These are phyloP conservation scores for Mechanitis messenoides DNA, from an alignment of 2,888 invertebrate genomes.

Conservation along the genomic window DNA sequence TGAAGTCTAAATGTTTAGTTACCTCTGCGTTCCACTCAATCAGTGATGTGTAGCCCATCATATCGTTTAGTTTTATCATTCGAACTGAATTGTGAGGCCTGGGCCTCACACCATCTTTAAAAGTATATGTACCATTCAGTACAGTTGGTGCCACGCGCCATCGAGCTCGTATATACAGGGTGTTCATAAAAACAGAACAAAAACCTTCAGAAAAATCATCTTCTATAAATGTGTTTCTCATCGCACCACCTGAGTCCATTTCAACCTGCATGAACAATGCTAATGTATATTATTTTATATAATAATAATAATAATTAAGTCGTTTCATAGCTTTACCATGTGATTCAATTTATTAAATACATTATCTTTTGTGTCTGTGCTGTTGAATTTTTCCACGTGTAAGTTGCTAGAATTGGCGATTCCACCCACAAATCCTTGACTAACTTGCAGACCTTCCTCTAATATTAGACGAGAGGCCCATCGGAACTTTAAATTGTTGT, in stretches of 20 bases:
- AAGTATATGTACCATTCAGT: slow-evolving; percentile 56
- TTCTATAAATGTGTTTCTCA: slow-evolving; percentile 62
- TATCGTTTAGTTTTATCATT: slow-evolving; percentile 65
- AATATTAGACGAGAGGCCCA: slow-evolving; percentile 54
- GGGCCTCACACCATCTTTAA: slow-evolving; percentile 37
- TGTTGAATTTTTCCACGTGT: slow-evolving; percentile 42
- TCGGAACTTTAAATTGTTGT: slow-evolving; percentile 47
- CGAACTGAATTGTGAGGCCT: slow-evolving; percentile 42
- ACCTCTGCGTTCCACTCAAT: slow-evolving; percentile 63
- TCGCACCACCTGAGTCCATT: slow-evolving; percentile 56
- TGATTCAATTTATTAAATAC: slow-evolving; percentile 47
- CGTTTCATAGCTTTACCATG: slow-evolving; percentile 42
- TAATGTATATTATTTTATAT: background rate
- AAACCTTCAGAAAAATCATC: slow-evolving; percentile 52
- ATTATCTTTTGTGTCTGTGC: slow-evolving; percentile 42
- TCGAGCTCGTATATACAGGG: slow-evolving; percentile 56
- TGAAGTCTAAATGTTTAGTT: slow-evolving; percentile 21
- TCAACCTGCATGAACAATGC: slow-evolving; percentile 42
- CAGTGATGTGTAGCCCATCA: slow-evolving; percentile 57
- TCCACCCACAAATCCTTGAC: slow-evolving; percentile 34
- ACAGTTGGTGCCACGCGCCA: slow-evolving; percentile 68
- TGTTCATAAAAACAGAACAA: slow-evolving; percentile 48
- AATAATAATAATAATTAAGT: background rate
- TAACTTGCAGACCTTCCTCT: slow-evolving; percentile 34
- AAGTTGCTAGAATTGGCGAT: slow-evolving; percentile 42